Evolutionary conservation across 1,140 invertebrate species (phyloP).

Genomic region (Zaprionus tsacasi): DNA sequence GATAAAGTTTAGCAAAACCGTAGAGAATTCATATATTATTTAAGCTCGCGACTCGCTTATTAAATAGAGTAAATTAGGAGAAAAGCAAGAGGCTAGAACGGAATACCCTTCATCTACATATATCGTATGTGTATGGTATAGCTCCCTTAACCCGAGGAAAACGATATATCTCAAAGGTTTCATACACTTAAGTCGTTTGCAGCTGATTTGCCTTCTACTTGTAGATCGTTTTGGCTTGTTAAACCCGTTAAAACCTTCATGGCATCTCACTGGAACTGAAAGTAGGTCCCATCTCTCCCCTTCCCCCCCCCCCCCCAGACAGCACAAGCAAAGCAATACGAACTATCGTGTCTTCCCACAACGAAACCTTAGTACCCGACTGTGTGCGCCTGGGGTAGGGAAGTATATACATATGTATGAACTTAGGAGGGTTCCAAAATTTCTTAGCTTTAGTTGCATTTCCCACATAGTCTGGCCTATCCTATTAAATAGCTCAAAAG

Average conservation of each 20-base stretch:
- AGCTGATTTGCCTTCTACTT: slow-evolving; percentile 48
- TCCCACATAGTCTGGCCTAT: slow-evolving; percentile 11
- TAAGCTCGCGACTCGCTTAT: neutral
- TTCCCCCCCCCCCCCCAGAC: neutral
- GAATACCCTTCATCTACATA: slow-evolving; percentile 39
- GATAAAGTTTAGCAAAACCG: slow-evolving; percentile 27
- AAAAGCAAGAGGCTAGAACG: neutral
- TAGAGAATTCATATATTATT: slow-evolving; percentile 8
- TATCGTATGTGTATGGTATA: neutral
- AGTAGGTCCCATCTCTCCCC: neutral
- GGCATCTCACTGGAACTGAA: neutral
- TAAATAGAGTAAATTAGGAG: neutral
- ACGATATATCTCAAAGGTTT: slow-evolving; percentile 60
- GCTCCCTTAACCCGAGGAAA: slow-evolving; percentile 24
- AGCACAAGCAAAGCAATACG: slow-evolving; percentile 40
- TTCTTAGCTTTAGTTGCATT: slow-evolving; percentile 65
- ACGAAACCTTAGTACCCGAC: slow-evolving; percentile 31
- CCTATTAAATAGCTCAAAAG: slow-evolving; percentile 16
- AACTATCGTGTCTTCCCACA: slow-evolving; percentile 41
- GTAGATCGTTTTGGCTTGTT: slow-evolving; percentile 12
- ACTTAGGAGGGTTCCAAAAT: slow-evolving; percentile 1
- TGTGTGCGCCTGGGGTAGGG: neutral
- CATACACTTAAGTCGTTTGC: slow-evolving; percentile 67
- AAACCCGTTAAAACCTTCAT: neutral
- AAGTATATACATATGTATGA: too few species aligned